Conservation (phyloP, 2,888 invertebrate genomes). For the Lasioglossum malachurum region DNA sequence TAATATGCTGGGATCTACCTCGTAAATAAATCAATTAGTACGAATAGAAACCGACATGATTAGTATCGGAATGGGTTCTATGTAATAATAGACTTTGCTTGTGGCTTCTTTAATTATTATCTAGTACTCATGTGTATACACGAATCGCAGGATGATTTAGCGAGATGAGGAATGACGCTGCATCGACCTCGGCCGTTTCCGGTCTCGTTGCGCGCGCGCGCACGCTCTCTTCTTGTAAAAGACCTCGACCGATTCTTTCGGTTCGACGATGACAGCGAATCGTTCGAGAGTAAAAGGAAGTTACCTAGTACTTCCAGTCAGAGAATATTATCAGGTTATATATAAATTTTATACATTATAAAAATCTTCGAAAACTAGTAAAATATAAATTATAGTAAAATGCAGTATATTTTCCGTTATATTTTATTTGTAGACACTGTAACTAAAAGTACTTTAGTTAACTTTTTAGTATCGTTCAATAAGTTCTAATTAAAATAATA, state of each 20-base stretch:
- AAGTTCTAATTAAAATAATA: not conserved
- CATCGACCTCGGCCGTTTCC: slow-evolving; percentile 74
- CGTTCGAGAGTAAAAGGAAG: slow-evolving; percentile 12
- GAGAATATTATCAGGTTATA: not conserved
- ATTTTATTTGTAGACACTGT: too few relatives aligned
- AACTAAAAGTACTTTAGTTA: too few relatives aligned
- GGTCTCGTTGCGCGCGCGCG: slow-evolving; percentile 60
- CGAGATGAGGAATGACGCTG: slow-evolving; percentile 56
- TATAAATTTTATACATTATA: too few relatives aligned
- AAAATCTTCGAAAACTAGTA: too few relatives aligned
- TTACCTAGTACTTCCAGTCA: not conserved
- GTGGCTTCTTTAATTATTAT: slow-evolving; percentile 15
- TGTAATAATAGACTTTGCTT: not conserved
- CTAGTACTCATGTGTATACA: not conserved
- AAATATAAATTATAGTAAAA: too few relatives aligned
- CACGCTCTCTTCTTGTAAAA: slow-evolving; percentile 25
- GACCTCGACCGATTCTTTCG: slow-evolving; percentile 61
- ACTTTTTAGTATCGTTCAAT: not conserved
- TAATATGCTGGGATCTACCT: not conserved
- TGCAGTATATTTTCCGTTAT: too few relatives aligned
- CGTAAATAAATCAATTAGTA: not conserved
- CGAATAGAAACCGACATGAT: not conserved
- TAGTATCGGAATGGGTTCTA: not conserved
- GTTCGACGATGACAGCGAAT: slow-evolving; percentile 1
- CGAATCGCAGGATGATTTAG: slow-evolving; percentile 43